Evolutionary conservation across 2,113 vertebrate species (phyloP).

Genomic region (Dissostichus mawsoni): DNA sequence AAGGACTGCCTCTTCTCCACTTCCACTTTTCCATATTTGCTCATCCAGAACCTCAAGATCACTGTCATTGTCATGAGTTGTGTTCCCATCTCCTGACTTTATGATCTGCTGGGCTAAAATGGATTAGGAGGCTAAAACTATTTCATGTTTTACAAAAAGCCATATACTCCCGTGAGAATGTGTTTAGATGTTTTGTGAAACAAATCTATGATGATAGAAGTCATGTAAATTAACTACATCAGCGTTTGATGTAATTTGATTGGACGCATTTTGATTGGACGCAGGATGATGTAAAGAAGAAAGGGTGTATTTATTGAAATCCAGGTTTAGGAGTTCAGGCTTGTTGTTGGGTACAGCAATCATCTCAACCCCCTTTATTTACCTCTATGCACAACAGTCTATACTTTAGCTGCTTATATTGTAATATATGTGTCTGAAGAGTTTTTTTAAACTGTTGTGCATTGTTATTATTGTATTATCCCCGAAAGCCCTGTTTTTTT

Average conservation of each 20-base stretch:
- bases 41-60: neutral
- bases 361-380: constrained; percentile 11
- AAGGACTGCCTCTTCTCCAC: neutral
- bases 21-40: neutral
- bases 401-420: constrained; percentile 7
- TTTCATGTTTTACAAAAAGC: constrained; percentile 59
- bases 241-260: constrained; percentile 4
- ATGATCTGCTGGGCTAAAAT: neutral
- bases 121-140: constrained; percentile 23
- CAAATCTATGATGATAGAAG: constrained; percentile 17
- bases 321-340: constrained; percentile 10
- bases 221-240: constrained; percentile 19
- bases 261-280: neutral
- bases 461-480: neutral
- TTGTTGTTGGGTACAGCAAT: constrained; percentile 15
- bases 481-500: neutral
- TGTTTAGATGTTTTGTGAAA: constrained; percentile 12
- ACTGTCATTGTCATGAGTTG: neutral
- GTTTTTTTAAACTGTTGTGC: neutral
- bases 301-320: neutral
- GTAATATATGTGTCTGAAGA: neutral
- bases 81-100: constrained; percentile 5
- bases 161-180: constrained; percentile 48
- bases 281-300: neutral
- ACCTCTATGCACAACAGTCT: constrained; percentile 36